Conservation (phyloP, 2,888 invertebrate genomes). For the Drosophila gaucha region DNA sequence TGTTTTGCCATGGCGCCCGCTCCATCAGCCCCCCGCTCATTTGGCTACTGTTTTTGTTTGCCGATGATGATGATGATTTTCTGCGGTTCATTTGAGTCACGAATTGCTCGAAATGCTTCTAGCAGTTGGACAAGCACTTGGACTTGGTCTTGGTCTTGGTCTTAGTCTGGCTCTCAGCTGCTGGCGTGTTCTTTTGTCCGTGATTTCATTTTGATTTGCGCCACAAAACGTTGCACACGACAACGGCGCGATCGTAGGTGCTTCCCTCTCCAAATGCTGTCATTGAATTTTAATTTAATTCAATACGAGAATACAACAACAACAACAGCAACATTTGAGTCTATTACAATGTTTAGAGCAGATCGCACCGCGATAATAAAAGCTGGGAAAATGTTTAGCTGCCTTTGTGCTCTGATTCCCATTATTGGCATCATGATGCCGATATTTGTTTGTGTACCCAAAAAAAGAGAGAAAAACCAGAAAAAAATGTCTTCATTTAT, state of each 20-base stretch:
- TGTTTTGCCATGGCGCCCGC: constrained; percentile 69
- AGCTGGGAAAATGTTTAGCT: constrained; percentile 73
- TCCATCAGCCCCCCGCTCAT: constrained; percentile 10
- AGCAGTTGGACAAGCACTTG: constrained; percentile 53
- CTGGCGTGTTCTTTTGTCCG: constrained; percentile 72
- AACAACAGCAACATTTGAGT: constrained; percentile 48
- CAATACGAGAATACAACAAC: constrained; percentile 51
- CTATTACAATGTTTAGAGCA: constrained; percentile 64
- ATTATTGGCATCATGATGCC: constrained; percentile 67
- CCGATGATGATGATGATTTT: constrained; percentile 59
- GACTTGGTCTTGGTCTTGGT: constrained; percentile 42
- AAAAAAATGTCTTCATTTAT: constrained; percentile 75
- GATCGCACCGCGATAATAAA: constrained; percentile 71
- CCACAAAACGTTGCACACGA: constrained; percentile 71
- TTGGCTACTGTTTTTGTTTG: constrained; percentile 47
- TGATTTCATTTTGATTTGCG: constrained; percentile 76
- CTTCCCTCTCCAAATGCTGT: constrained; percentile 49
- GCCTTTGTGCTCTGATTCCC: constrained; percentile 75
- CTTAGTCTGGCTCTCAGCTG: constrained; percentile 5
- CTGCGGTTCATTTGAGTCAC: constrained; percentile 81
- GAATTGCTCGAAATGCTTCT: constrained; percentile 68
- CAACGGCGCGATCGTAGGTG: constrained; percentile 69
- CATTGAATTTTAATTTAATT: constrained; percentile 79
- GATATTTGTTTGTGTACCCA: constrained; percentile 52
- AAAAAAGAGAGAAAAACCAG: constrained; percentile 9